phyloP scores from a whole-genome alignment of 64 coral and sea anemone species.

The Orbicella faveolata region DNA sequence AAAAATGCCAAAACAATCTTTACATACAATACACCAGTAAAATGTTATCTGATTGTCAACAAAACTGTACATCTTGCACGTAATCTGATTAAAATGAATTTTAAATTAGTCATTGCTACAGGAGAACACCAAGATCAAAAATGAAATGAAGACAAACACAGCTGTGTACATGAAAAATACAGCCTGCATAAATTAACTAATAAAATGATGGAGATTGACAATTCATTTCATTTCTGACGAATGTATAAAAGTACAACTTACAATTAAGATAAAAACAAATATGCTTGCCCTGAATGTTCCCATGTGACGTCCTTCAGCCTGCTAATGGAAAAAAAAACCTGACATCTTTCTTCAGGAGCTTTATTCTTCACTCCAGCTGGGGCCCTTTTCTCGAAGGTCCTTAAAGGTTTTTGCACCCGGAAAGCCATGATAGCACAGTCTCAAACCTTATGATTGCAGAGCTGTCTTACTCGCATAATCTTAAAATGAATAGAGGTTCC shows the following conservation, averaged over 20 bases:
- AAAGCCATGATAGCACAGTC: too few relatives aligned
- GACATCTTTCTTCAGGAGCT: too few relatives aligned
- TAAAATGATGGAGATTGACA: not conserved
- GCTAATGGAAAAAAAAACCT: too few relatives aligned
- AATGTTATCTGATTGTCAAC: not conserved
- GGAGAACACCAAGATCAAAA: not conserved
- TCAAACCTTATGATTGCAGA: too few relatives aligned
- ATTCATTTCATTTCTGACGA: not conserved
- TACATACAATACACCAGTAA: not conserved
- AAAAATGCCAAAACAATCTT: not conserved
- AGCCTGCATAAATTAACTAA: not conserved
- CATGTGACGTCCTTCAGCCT: not conserved
- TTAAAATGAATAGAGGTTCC: too few relatives aligned
- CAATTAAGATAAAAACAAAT: not conserved
- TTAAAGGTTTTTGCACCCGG: too few relatives aligned
- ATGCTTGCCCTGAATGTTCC: not conserved
- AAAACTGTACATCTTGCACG: not conserved
- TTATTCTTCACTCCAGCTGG: too few relatives aligned
- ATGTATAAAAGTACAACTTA: slow-evolving; percentile 22
- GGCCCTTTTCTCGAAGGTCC: too few relatives aligned
- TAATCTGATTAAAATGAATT: not conserved
- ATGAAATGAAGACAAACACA: not conserved
- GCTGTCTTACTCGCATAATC: too few relatives aligned
- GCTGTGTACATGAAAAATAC: not conserved
- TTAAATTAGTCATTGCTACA: not conserved